A percentile compares a stretch with the other conserved stretches of the same genome.
These are phyloP conservation scores for Miniopterus natalensis DNA, from an alignment of 2,113 vertebrate genomes.

Conservation along the genomic window DNA sequence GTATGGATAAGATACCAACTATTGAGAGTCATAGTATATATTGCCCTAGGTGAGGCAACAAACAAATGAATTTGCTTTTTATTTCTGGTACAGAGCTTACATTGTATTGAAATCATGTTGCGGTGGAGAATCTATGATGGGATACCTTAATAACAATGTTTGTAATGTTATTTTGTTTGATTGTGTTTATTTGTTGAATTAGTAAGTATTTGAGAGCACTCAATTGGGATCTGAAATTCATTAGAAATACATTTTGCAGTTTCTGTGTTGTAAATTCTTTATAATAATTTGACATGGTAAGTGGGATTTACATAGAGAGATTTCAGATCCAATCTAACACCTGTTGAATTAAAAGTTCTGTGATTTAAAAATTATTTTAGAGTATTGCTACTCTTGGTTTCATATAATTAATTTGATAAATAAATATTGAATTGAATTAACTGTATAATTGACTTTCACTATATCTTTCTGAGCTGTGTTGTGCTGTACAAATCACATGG, in stretches of 20 bases:
- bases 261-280: slow-evolving; percentile 54
- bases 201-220: slow-evolving; percentile 9
- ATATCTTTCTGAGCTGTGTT: slow-evolving; percentile 41
- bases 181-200: slow-evolving; percentile 33
- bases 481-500: slow-evolving; percentile 36
- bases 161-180: not conserved
- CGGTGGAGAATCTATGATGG: not conserved
- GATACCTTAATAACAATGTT: not conserved
- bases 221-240: slow-evolving; percentile 32
- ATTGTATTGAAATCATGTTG: not conserved
- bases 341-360: slow-evolving; percentile 43
- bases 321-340: slow-evolving; percentile 53
- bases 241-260: slow-evolving; percentile 54
- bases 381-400: slow-evolving; percentile 28
- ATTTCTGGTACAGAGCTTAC: not conserved
- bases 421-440: slow-evolving; percentile 51
- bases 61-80: slow-evolving; percentile 41
- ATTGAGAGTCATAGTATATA: not conserved
- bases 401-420: slow-evolving; percentile 62
- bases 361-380: slow-evolving; percentile 62
- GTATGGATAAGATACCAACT: not conserved
- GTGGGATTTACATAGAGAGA: slow-evolving; percentile 40
- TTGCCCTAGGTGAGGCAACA: not conserved
- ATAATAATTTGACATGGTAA: slow-evolving; percentile 53
- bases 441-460: slow-evolving; percentile 61